phyloP scores from a whole-genome alignment of 2,797 vertebrate species.

The Eospalax fontanierii region DNA sequence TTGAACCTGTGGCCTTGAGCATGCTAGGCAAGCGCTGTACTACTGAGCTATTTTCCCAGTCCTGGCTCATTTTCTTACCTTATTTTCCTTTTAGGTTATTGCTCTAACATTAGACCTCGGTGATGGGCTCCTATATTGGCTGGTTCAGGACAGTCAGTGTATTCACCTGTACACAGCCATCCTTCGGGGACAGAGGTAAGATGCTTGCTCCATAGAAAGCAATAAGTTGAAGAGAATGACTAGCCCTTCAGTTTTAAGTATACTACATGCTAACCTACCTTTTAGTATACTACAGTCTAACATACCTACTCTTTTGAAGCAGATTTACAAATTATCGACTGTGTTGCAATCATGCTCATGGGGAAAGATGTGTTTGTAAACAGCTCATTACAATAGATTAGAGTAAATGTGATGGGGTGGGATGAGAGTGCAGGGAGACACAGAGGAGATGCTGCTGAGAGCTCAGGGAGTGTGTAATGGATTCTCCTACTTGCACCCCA shows the following conservation, averaged over 20 bases:
- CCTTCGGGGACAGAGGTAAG: slow-evolving; percentile 80
- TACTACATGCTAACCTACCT: neutral
- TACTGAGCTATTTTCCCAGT: neutral
- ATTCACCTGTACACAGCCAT: slow-evolving; percentile 88
- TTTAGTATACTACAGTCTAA: too few relatives aligned
- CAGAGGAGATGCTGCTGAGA: too few relatives aligned
- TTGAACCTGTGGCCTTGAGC: neutral
- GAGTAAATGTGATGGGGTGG: too few relatives aligned
- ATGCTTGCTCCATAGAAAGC: neutral
- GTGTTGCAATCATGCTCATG: too few relatives aligned
- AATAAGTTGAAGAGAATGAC: neutral
- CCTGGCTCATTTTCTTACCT: neutral
- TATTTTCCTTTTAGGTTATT: slow-evolving; percentile 86
- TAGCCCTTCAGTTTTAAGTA: neutral
- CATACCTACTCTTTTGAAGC: slow-evolving; percentile 6
- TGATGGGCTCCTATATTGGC: slow-evolving; percentile 89
- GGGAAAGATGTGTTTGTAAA: too few relatives aligned
- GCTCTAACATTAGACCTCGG: slow-evolving; percentile 89
- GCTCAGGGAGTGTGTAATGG: too few relatives aligned
- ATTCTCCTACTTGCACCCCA: too few relatives aligned
- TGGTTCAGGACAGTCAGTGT: slow-evolving; percentile 88
- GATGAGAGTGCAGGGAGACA: too few relatives aligned
- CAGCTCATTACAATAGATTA: too few relatives aligned
- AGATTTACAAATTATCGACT: too few relatives aligned
- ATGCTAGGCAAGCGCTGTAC: neutral